Evolutionary conservation across 1,140 invertebrate genomes (phyloP).

Genomic region (Drosophila melanica): DNA sequence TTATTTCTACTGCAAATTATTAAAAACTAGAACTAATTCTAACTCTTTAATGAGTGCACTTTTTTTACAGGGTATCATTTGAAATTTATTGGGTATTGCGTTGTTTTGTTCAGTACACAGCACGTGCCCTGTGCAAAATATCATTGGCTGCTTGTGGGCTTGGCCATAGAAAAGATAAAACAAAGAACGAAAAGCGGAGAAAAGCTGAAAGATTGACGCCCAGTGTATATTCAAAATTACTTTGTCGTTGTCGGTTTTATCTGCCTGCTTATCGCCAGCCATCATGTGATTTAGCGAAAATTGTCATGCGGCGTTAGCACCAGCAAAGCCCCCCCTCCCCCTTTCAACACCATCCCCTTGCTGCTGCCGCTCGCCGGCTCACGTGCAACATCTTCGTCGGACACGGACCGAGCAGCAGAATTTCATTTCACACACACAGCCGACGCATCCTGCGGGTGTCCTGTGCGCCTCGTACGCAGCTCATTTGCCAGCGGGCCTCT

Average conservation of each 20-base stretch:
- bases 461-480: slow-evolving; percentile 29
- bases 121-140: neutral
- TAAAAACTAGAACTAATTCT: too few species aligned
- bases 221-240: slow-evolving; percentile 53
- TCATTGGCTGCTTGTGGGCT: neutral
- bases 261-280: slow-evolving; percentile 58
- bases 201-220: slow-evolving; percentile 2
- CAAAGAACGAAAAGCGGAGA: neutral
- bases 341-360: neutral
- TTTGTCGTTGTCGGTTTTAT: slow-evolving; percentile 54
- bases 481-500: slow-evolving; percentile 36
- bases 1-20: too few species aligned
- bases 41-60: too few species aligned
- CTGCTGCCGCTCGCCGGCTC: slow-evolving; percentile 51
- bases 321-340: neutral
- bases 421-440: neutral
- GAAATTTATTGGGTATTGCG: too few species aligned
- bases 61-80: neutral
- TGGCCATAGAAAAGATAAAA: neutral
- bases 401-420: slow-evolving; percentile 4
- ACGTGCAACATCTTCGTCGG: slow-evolving; percentile 57
- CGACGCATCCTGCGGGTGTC: slow-evolving; percentile 23
- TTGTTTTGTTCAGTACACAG: too few species aligned
- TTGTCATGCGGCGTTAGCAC: slow-evolving; percentile 46
- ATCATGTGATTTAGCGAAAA: slow-evolving; percentile 64